Base-by-base conservation (phyloP, 2,888 invertebrate genomes). In the Diaperis boleti region DNA sequence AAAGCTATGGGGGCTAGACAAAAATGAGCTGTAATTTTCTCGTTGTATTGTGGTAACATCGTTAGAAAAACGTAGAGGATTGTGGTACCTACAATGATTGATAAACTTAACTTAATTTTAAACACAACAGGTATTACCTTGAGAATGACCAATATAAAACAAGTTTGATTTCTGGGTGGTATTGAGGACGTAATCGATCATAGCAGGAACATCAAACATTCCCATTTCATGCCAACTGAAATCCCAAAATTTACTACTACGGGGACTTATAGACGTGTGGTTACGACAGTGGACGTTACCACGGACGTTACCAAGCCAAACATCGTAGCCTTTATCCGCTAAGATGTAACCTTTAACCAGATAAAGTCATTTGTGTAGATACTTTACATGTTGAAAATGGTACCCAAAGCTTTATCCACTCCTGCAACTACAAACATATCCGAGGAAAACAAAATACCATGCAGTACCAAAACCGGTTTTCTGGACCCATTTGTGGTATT, bases 221-320 rank as follows among this genome's bases (percentile, higher is more conserved):
- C 91, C 93, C 77, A 95, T 92, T 77, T 94, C 89, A 75, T 95
- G 92, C 89, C 90, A 96, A 61, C 92, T 92, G 66, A 79, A 80
- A n/a, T 79, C 59, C 79, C 79, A 81, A 63, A 78, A 80, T 56
- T 66, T 88, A 86, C 78, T 37, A 80, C 39, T 6, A 37, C 72
- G 68, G 1, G 76, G 73, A 35, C 70, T 64, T 5, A 72, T 59
- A 7, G 18, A 45, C 3, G 68, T 72, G 52, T 74, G 72, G 15
- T 69, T 66, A n/a, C 71, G 65, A 6, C 71, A 73, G 45, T 71
- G 66, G 1, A 42, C 59, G 47, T 74, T 74, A 6, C 75, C 75
- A 59, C 76, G 67, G 8, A 66, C 69, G 57, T 76, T 77, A 4
- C 75, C 74, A 68, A 76, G 59, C 75, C 75, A 74, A 1, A 77